Percentiles rank a stretch among this genome's conserved stretches.
phyloP scores from a whole-genome alignment of 2,888 invertebrate species.

The Drosophila sordidapex region DNA sequence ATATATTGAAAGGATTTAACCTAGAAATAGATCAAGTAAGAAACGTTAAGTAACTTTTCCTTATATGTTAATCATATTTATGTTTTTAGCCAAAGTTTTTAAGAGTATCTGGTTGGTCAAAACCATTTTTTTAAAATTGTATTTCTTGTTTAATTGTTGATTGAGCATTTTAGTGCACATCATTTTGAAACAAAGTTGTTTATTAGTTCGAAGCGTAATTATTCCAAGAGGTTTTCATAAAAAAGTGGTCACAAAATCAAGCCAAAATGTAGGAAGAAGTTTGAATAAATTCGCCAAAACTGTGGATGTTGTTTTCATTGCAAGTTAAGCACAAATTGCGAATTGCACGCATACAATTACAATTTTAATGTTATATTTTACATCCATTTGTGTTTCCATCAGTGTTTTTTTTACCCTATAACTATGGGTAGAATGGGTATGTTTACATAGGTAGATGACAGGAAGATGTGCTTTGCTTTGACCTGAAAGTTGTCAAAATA shows the following conservation, averaged over 20 bases:
- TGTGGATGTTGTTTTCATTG: background rate
- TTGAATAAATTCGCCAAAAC: background rate
- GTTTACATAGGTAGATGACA: background rate
- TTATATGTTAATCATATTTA: no score
- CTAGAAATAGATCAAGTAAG: background rate
- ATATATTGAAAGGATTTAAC: background rate
- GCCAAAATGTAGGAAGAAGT: background rate
- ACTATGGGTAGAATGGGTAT: background rate
- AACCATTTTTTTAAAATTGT: background rate
- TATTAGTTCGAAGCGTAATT: background rate
- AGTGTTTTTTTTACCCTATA: background rate
- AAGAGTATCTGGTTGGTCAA: background rate
- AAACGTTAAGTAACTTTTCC: background rate
- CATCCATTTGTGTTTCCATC: background rate
- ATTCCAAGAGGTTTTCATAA: background rate
- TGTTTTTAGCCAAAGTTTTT: background rate
- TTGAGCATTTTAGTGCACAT: background rate
- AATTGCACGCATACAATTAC: constrained; percentile 3
- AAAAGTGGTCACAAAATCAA: background rate
- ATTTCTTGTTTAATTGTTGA: background rate
- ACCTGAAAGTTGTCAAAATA: background rate
- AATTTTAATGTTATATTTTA: constrained; percentile 1
- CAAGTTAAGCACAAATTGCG: constrained; percentile 3
- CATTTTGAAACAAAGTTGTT: background rate
- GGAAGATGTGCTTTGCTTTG: background rate